These are phyloP conservation scores for Brotula barbata DNA, from an alignment of 2,797 vertebrate species.

Conservation along the genomic window DNA sequence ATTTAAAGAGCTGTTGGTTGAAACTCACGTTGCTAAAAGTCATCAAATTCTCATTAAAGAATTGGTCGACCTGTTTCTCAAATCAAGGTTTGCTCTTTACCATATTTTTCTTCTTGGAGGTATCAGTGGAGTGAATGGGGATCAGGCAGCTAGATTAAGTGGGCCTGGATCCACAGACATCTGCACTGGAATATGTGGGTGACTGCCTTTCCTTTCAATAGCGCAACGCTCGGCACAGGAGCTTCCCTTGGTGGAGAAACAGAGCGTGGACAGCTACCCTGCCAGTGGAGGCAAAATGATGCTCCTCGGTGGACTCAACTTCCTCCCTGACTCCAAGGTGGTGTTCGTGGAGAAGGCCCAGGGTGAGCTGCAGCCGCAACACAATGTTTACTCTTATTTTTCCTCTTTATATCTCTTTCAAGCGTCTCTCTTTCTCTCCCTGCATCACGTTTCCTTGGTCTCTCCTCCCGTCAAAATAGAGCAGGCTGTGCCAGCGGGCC, in stretches of 20 bases:
- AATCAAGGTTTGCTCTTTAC: constrained; percentile 57
- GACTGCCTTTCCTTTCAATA: constrained; percentile 57
- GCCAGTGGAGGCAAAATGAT: constrained; percentile 93
- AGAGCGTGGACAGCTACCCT: constrained; percentile 89
- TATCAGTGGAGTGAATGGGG: constrained; percentile 43
- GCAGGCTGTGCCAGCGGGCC: constrained; percentile 73
- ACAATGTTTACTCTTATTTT: constrained; percentile 56
- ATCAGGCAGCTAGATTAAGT: constrained; percentile 32
- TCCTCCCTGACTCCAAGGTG: constrained; percentile 96
- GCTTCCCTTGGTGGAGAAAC: constrained; percentile 97
- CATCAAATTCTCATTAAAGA: constrained; percentile 67
- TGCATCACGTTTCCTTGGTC: constrained; percentile 51
- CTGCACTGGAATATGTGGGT: constrained; percentile 29
- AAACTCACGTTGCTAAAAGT: constrained; percentile 43
- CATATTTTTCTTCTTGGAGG: constrained; percentile 30
- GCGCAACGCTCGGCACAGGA: constrained; percentile 98
- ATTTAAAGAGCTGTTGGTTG: constrained; percentile 58
- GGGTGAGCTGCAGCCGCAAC: constrained; percentile 79
- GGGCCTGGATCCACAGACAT: constrained; percentile 8
- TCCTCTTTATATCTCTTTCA: constrained; percentile 56
- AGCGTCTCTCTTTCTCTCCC: constrained; percentile 41
- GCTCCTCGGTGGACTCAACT: constrained; percentile 94
- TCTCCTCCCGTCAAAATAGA: constrained; percentile 82
- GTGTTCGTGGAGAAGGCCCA: constrained; percentile 98
- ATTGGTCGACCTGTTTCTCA: constrained; percentile 58